Percentiles rank a stretch among this genome's conserved stretches.
Conservation (phyloP, 2,888 invertebrate genomes). For the Calameuta filiformis region DNA sequence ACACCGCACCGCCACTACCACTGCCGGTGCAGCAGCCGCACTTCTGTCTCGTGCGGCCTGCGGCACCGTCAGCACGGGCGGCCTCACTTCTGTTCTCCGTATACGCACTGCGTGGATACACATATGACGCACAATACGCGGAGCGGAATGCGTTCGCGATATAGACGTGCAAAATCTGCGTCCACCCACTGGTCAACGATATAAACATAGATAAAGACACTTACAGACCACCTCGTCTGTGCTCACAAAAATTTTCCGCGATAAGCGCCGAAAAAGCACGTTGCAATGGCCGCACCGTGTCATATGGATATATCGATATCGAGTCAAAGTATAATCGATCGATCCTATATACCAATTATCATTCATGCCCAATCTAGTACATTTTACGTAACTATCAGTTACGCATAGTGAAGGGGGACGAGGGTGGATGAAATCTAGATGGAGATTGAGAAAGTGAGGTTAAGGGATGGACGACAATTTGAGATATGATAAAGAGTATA, state of each 20-base stretch:
- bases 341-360: neutral
- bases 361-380: neutral
- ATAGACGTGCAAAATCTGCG: neutral
- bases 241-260: constrained; percentile 8
- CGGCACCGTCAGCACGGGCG: neutral
- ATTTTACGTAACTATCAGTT: neutral
- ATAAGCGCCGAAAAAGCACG: neutral
- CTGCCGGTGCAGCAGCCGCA: neutral
- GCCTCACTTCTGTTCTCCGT: neutral
- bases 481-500: neutral
- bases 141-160: neutral
- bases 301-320: neutral
- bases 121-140: neutral
- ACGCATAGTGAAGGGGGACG: neutral
- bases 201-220: neutral
- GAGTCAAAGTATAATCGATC: neutral
- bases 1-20: neutral
- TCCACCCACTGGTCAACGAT: neutral
- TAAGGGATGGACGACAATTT: neutral
- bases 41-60: neutral
- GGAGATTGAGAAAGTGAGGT: neutral
- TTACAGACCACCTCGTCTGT: constrained; percentile 21
- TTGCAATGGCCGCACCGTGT: neutral
- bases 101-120: neutral
- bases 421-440: neutral